These are phyloP conservation scores for Parapsyche elsis DNA, from an alignment of 1,140 invertebrate species.

Conservation along the genomic window DNA sequence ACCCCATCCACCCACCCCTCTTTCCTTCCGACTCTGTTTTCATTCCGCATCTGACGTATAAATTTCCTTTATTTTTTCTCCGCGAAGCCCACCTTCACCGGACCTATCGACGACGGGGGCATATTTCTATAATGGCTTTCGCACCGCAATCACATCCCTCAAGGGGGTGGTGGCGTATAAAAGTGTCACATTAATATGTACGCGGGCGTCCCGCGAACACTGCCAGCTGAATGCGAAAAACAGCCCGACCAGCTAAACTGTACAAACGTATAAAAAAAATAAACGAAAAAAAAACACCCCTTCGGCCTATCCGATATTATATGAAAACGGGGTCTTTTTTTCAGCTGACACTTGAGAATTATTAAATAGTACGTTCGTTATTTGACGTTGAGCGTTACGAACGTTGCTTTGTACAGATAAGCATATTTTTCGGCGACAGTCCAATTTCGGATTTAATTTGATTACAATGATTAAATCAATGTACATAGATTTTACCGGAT, in stretches of 20 bases:
- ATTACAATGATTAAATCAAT: too few species aligned
- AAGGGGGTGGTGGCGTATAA: conserved; percentile 19
- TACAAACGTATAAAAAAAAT: too few species aligned
- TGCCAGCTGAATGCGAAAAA: conserved; percentile 29
- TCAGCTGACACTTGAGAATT: too few species aligned
- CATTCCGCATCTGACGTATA: conserved; percentile 32
- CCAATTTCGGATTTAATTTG: too few species aligned
- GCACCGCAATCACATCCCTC: conserved; percentile 15
- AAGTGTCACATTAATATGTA: conserved; percentile 33
- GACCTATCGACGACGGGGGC: conserved; percentile 14
- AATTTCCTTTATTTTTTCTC: conserved; percentile 41
- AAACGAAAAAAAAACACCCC: not conserved
- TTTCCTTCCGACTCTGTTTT: not conserved
- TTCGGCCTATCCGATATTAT: not conserved
- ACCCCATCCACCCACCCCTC: not conserved
- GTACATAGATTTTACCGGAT: too few species aligned
- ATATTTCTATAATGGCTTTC: conserved; percentile 39
- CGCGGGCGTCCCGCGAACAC: conserved; percentile 13
- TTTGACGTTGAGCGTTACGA: too few species aligned
- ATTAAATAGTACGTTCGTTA: too few species aligned
- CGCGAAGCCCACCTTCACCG: not conserved
- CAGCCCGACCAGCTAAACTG: too few species aligned
- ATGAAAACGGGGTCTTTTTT: not conserved
- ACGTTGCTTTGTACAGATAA: too few species aligned
- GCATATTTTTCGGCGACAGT: too few species aligned